Evolutionary conservation across 2,888 invertebrate genomes (phyloP).

Genomic region (Cryptocheilus praepositus): DNA sequence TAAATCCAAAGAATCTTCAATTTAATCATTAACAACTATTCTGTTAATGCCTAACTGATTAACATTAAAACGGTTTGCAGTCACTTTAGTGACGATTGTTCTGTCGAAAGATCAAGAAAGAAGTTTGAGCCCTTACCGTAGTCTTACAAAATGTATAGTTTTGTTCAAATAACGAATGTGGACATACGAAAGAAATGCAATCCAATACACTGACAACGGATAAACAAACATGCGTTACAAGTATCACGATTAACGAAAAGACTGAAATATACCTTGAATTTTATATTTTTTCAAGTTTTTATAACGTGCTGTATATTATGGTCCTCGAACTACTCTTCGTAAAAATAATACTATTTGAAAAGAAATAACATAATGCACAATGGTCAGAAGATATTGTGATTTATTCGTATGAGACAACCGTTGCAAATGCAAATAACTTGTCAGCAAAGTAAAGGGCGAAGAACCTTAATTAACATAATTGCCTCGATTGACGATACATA

Average conservation of each 20-base stretch:
- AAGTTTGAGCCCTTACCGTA: no score
- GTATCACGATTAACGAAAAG: constrained; percentile 17
- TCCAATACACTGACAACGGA: neutral
- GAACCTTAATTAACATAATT: neutral
- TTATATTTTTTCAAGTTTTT: constrained; percentile 16
- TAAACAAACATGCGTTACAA: neutral
- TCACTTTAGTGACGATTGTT: neutral
- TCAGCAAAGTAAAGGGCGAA: neutral
- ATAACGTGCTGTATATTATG: no score
- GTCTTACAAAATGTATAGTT: no score
- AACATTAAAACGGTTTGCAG: neutral
- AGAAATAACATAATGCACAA: no score
- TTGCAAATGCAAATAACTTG: neutral
- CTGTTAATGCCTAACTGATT: neutral
- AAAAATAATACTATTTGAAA: no score
- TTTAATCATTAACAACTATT: neutral
- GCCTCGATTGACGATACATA: no score
- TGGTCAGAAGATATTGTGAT: no score
- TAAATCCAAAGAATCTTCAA: constrained; percentile 14
- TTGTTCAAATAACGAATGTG: neutral
- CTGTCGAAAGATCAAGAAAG: no score
- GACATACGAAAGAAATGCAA: neutral
- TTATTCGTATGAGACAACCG: no score
- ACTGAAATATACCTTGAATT: constrained; percentile 28
- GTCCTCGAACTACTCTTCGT: no score